A percentile compares a stretch with the other conserved stretches of the same genome.
Evolutionary conservation across 2,888 invertebrate genomes (phyloP).

Genomic region (Cotesia congregata): DNA sequence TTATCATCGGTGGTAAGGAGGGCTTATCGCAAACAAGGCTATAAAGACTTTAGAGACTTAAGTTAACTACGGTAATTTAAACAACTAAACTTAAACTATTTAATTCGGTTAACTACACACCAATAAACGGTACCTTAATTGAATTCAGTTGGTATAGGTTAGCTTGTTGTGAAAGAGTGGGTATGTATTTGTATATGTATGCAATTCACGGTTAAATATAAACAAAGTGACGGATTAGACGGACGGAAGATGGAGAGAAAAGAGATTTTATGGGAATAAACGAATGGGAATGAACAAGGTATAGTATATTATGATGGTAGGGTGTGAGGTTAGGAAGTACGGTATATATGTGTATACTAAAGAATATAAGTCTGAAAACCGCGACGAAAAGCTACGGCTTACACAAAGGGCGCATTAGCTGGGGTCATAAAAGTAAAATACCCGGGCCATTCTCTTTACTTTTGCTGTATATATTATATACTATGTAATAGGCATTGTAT

Average conservation of each 20-base stretch:
- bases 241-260: conserved; percentile 18
- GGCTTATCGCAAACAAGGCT: neutral
- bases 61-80: conserved; percentile 20
- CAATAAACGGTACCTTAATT: conserved; percentile 39
- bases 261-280: conserved; percentile 27
- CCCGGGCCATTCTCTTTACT: conserved; percentile 48
- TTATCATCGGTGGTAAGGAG: neutral
- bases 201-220: neutral
- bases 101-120: neutral
- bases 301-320: neutral
- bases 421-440: conserved; percentile 62
- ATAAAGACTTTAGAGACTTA: neutral
- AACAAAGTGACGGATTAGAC: neutral
- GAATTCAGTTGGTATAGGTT: conserved; percentile 30
- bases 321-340: neutral
- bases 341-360: conserved; percentile 3
- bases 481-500: too few relatives aligned
- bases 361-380: conserved; percentile 50
- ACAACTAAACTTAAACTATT: neutral
- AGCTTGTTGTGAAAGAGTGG: neutral
- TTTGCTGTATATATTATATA: neutral
- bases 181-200: neutral
- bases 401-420: conserved; percentile 64
- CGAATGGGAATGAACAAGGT: conserved; percentile 10
- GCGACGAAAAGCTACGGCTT: conserved; percentile 60